phyloP scores from a whole-genome alignment of 2,888 invertebrate species.

The Eupithecia pulchellata region DNA sequence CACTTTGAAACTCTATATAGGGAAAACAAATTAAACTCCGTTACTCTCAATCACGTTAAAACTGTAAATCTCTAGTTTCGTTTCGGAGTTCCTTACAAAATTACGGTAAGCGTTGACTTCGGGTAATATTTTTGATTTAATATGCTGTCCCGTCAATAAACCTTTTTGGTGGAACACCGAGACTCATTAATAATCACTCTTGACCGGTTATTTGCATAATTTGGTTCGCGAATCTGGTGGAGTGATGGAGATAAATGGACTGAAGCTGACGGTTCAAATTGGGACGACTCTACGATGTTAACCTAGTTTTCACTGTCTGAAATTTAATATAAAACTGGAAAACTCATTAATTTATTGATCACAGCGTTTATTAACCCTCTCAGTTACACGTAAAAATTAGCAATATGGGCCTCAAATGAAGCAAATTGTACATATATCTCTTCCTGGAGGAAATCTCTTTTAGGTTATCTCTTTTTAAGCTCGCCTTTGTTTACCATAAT shows the following conservation, averaged over 20 bases:
- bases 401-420: too few species aligned
- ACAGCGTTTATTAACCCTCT: not conserved
- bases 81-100: conserved; percentile 45
- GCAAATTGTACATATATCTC: too few species aligned
- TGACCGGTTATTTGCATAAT: conserved; percentile 60
- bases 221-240: conserved; percentile 55
- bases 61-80: conserved; percentile 46
- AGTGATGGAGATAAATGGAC: conserved; percentile 76
- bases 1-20: conserved; percentile 42
- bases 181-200: conserved; percentile 42
- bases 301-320: conserved; percentile 53
- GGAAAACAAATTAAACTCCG: conserved; percentile 48
- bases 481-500: too few species aligned
- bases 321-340: conserved; percentile 12
- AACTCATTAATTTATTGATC: not conserved
- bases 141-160: conserved; percentile 22
- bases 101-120: conserved; percentile 24
- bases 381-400: too few species aligned
- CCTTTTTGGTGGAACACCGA: conserved; percentile 30
- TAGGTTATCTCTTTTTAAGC: too few species aligned
- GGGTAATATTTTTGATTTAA: conserved; percentile 35
- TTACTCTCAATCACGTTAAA: conserved; percentile 50
- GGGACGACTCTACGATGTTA: conserved; percentile 64
- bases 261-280: conserved; percentile 66
- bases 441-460: too few species aligned